Evolutionary conservation across 1,140 invertebrate genomes (phyloP).

Genomic region (Aphaenogaster ashmeadi): DNA sequence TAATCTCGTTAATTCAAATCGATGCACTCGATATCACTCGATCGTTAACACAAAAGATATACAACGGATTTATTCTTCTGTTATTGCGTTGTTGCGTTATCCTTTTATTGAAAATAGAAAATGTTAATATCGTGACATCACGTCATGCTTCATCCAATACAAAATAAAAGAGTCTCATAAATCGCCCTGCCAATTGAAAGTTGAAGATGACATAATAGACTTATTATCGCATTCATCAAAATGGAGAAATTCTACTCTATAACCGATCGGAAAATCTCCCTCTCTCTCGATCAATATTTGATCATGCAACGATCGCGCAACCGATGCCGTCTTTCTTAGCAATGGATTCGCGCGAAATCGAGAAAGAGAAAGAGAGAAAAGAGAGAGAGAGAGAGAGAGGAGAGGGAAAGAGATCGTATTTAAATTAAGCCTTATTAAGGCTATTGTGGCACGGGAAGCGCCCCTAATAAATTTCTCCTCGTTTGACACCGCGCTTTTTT

Average conservation of each 20-base stretch:
- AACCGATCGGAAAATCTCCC: neutral
- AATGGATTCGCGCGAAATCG: conserved; percentile 10
- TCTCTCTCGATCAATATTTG: neutral
- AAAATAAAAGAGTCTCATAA: neutral
- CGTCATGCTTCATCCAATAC: neutral
- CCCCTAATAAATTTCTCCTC: conserved; percentile 68
- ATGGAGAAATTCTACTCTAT: neutral
- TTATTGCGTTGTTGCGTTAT: neutral
- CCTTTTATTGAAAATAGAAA: conserved; percentile 9
- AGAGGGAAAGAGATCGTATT: conserved; percentile 34
- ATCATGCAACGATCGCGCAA: neutral
- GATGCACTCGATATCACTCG: neutral
- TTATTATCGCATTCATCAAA: neutral
- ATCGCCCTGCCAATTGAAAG: neutral
- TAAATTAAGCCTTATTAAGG: conserved; percentile 74
- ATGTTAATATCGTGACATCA: neutral
- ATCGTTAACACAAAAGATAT: neutral
- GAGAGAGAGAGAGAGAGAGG: neutral
- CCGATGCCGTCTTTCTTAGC: neutral
- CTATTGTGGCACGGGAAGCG: conserved; percentile 49
- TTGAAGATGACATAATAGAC: neutral
- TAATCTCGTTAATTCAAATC: neutral
- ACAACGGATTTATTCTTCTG: neutral
- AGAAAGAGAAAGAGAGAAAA: neutral
- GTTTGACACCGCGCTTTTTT: conserved; percentile 59